phyloP scores from a whole-genome alignment of 1,140 invertebrate genomes.

The Druon quercuslanigerum region DNA sequence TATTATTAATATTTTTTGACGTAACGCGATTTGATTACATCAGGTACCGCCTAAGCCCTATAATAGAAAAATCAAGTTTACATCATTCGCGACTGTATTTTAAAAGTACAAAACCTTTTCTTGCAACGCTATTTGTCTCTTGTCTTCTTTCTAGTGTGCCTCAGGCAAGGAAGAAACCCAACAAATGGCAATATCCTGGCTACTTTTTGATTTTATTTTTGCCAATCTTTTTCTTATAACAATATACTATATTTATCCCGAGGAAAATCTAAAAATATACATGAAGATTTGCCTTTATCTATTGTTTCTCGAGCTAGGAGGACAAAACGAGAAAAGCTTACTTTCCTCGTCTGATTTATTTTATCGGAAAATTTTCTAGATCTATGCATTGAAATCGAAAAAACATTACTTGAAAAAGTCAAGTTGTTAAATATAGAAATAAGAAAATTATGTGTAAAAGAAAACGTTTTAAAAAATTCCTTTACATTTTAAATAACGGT shows the following conservation, averaged over 20 bases:
- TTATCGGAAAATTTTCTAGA: too few species aligned
- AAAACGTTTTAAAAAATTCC: neutral
- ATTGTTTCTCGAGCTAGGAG: too few species aligned
- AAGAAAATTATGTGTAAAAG: too few species aligned
- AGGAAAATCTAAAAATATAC: neutral
- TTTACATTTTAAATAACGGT: neutral
- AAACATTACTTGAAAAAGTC: too few species aligned
- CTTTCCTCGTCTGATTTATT: neutral
- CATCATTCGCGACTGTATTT: neutral
- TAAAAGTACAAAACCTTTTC: constrained; percentile 25
- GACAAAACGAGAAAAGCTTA: neutral
- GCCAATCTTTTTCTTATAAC: constrained; percentile 3
- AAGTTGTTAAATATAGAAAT: too few species aligned
- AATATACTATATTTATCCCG: neutral
- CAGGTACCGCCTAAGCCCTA: too few species aligned
- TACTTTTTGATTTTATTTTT: constrained; percentile 21
- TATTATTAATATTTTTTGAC: too few species aligned
- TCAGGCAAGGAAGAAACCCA: neutral
- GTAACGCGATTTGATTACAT: too few species aligned
- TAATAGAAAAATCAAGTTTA: too few species aligned
- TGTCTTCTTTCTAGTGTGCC: constrained; percentile 28
- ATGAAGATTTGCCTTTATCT: neutral
- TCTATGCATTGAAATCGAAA: too few species aligned
- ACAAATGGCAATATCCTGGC: neutral
- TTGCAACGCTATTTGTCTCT: constrained; percentile 43